These are phyloP conservation scores for Bubo blakistoni DNA, from an alignment of 2,113 vertebrate species.

Conservation along the genomic window DNA sequence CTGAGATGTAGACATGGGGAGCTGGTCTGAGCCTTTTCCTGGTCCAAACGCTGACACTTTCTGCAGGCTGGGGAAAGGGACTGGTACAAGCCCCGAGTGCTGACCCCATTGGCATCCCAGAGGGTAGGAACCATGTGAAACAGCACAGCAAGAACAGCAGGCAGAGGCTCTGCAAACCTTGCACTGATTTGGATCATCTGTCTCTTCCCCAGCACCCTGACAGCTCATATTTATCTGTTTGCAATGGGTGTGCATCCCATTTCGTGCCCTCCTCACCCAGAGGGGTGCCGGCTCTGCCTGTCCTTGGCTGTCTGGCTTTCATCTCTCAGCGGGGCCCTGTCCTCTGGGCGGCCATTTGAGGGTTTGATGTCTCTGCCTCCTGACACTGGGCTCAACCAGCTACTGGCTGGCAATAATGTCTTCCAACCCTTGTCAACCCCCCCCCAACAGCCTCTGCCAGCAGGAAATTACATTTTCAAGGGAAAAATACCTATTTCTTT, in stretches of 20 bases:
- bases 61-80: not conserved
- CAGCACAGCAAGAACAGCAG: not conserved
- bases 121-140: not conserved
- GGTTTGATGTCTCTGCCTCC: not conserved
- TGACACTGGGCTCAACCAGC: accelerated
- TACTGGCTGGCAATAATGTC: accelerated
- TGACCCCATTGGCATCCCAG: not conserved
- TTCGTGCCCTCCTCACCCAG: not conserved
- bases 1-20: not conserved
- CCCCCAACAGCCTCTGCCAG: not conserved
- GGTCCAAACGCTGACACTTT: not conserved
- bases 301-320: not conserved
- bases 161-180: not conserved
- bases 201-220: not conserved
- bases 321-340: not conserved
- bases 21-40: not conserved
- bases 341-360: not conserved
- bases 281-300: not conserved
- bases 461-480: accelerated
- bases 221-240: not conserved
- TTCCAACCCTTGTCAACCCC: not conserved
- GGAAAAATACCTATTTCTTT: slow-evolving; percentile 82
- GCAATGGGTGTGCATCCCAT: not conserved
- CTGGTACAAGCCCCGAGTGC: accelerated
- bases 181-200: accelerated